phyloP scores from a whole-genome alignment of 1,140 invertebrate genomes.

The Oryctes rhinoceros region DNA sequence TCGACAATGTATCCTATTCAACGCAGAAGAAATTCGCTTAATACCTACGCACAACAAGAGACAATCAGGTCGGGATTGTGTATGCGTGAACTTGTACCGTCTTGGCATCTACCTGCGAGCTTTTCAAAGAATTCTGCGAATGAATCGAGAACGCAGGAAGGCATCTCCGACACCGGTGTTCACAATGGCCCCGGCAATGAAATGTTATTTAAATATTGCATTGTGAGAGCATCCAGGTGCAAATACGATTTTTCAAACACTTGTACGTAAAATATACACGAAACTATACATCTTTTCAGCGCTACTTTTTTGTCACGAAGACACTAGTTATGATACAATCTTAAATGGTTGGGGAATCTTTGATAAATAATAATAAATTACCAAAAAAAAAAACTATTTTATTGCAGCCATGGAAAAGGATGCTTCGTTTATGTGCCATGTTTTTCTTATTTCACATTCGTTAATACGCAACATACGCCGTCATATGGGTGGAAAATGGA shows the following conservation, averaged over 20 bases:
- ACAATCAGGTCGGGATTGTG: not conserved
- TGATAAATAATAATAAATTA: too few relatives aligned
- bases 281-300: not conserved
- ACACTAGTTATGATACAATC: too few relatives aligned
- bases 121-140: slow-evolving; percentile 33
- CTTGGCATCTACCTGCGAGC: slow-evolving; percentile 24
- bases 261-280: not conserved
- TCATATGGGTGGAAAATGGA: not conserved
- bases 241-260: slow-evolving; percentile 17
- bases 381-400: too few relatives aligned
- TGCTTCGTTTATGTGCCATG: too few relatives aligned
- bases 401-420: too few relatives aligned
- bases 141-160: not conserved
- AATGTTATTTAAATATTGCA: slow-evolving; percentile 33
- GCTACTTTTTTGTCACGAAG: too few relatives aligned
- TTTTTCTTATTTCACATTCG: too few relatives aligned
- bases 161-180: not conserved
- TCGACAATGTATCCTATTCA: too few relatives aligned
- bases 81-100: not conserved
- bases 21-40: not conserved
- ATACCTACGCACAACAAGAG: not conserved
- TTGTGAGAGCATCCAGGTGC: slow-evolving; percentile 3
- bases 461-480: not conserved
- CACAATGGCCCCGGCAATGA: not conserved
- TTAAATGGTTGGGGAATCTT: too few relatives aligned